A percentile compares a stretch with the other conserved stretches of the same genome.
phyloP scores from a whole-genome alignment of 2,797 vertebrate species.

The Steatocranus sp. region DNA sequence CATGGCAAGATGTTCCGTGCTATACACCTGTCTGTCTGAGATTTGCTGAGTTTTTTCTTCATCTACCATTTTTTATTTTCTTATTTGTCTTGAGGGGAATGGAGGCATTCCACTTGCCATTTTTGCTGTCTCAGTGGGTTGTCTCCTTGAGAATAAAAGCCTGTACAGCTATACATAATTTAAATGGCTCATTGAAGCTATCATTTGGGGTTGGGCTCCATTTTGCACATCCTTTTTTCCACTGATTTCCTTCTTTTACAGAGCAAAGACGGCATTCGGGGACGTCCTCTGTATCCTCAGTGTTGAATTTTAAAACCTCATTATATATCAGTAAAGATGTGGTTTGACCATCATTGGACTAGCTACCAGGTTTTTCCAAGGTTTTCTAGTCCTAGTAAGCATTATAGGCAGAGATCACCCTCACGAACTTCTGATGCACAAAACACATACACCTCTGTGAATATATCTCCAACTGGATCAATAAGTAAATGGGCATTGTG shows the following conservation, averaged over 20 bases:
- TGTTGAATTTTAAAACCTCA: background rate
- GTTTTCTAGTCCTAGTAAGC: fast-evolving
- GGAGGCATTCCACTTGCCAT: background rate
- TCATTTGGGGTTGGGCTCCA: background rate
- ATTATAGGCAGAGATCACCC: background rate
- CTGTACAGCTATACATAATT: background rate
- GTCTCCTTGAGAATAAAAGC: background rate
- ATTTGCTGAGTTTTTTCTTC: background rate
- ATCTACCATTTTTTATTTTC: fast-evolving
- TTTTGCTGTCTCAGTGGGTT: background rate
- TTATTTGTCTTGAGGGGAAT: too few species aligned
- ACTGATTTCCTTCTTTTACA: background rate
- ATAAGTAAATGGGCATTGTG: background rate
- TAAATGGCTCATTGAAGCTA: background rate
- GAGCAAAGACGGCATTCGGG: fast-evolving
- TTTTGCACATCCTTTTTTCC: background rate
- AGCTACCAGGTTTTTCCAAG: background rate
- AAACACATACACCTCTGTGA: background rate
- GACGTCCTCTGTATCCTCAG: fast-evolving
- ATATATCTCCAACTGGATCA: background rate
- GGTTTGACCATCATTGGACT: background rate
- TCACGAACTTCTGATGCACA: background rate
- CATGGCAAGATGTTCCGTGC: fast-evolving
- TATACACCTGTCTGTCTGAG: background rate
- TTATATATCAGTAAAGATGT: background rate